Conservation (phyloP, 2,888 invertebrate genomes). For the Tinea semifulvella region DNA sequence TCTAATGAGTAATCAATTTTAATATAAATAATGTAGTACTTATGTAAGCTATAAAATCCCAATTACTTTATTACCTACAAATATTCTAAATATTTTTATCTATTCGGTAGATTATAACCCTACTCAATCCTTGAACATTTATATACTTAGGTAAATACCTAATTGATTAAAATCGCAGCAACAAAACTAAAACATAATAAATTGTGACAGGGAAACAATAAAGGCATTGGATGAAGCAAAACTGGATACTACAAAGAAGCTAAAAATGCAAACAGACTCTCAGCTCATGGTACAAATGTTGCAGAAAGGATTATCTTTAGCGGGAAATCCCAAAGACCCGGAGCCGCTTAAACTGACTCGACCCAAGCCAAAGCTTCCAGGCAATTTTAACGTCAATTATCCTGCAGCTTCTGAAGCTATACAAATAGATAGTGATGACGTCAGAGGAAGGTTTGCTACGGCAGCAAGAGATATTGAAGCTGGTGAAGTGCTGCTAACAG, state of each 20-base stretch:
- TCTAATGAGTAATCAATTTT: too few relatives aligned
- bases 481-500: slow-evolving; percentile 77
- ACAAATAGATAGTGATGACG: slow-evolving; percentile 67
- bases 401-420: slow-evolving; percentile 71
- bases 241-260: slow-evolving; percentile 67
- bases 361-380: slow-evolving; percentile 46
- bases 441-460: slow-evolving; percentile 76
- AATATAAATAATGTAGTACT: too few relatives aligned
- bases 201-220: slow-evolving; percentile 71
- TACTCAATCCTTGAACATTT: too few relatives aligned
- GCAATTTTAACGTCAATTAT: slow-evolving; percentile 52
- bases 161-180: too few relatives aligned
- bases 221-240: slow-evolving; percentile 72
- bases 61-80: too few relatives aligned
- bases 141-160: too few relatives aligned
- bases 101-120: too few relatives aligned
- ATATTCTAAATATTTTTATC: too few relatives aligned
- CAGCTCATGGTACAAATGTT: slow-evolving; percentile 77
- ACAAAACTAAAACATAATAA: background rate
- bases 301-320: slow-evolving; percentile 65
- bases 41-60: too few relatives aligned
- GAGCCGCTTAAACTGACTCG: slow-evolving; percentile 41
- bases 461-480: slow-evolving; percentile 74
- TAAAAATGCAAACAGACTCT: slow-evolving; percentile 71
- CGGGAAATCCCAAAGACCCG: slow-evolving; percentile 45